Base-by-base conservation (phyloP, 2,888 invertebrate genomes). In the Cephus nigrinus region DNA sequence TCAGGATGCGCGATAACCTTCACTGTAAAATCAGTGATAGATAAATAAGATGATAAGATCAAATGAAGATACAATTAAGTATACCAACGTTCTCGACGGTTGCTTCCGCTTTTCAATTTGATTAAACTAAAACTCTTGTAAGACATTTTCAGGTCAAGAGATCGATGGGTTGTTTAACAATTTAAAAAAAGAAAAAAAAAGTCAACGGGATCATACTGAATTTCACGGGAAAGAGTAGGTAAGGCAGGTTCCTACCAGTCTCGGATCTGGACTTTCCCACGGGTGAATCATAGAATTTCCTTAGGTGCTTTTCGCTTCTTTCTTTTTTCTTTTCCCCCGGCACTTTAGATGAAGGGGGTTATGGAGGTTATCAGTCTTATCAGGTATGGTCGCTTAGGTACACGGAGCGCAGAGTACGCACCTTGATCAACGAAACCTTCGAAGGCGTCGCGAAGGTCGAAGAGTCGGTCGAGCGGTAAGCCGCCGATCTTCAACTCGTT, bases 381-480 rank as follows among this genome's bases (percentile, higher is more conserved):
- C 55, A 55, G 55, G 55, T 55, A 55, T 55, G 55, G 23, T 55
- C 55, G 55, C 55, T 55, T 23, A 55, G 55, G 23, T 55, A 55
- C 55, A 55, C 55, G 55, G 55, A 55, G 55, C 55, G 55, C 55
- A 55, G 92, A 93, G 92, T 94, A 92, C 89, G 94, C 94, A 92
- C 94, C 94, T 89, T 94, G 94, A 92, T 94, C 94, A 91, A 94
- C 93, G 92, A 94, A 93, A 90, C 94, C 93, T 91, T 94, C 93
- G 92, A 94, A 93, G 90, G 93, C 93, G 92, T 94, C 94, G 88
- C 93, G 94, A 82, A 94, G 93, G 86, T 94, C 93, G 85, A 93
- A 93, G 92, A 94, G 93, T 90, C 93, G 93, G 87, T 94, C 94
- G 91, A 94, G 92, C 82, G 94, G 92, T 83, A 93, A 93, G 79